A percentile compares a stretch with the other conserved stretches of the same genome.
Evolutionary conservation across 2,797 vertebrate genomes (phyloP).

Genomic region (Myoxocephalus aenaeus): DNA sequence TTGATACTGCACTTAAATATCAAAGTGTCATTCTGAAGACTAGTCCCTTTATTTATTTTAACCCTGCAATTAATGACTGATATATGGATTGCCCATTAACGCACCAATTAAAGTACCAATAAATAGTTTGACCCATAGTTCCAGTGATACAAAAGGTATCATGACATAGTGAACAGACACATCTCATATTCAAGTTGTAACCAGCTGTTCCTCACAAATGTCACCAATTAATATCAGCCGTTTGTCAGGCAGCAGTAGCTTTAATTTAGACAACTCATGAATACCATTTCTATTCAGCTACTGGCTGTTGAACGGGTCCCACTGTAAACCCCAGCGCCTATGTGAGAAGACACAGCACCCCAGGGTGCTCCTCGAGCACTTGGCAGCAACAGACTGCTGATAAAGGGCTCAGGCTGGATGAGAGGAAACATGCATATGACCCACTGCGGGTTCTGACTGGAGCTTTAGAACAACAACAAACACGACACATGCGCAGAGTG

Average conservation of each 20-base stretch:
- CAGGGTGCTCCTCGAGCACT: no score
- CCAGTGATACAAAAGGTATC: neutral
- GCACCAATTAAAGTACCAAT: neutral
- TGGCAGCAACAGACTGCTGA: no score
- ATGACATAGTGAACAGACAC: neutral
- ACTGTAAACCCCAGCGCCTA: no score
- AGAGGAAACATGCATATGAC: neutral
- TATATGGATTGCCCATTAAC: neutral
- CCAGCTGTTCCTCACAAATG: no score
- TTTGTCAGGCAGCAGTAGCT: neutral
- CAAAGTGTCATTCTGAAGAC: neutral
- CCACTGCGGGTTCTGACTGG: neutral
- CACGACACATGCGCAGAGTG: neutral
- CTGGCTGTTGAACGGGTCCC: no score
- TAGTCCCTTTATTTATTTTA: neutral
- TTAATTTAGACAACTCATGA: neutral
- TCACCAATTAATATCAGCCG: neutral
- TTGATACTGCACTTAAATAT: neutral
- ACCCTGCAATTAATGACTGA: neutral
- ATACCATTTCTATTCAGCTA: neutral
- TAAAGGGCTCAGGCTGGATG: neutral
- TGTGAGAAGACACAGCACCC: no score
- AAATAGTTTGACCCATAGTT: neutral
- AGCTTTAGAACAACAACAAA: neutral
- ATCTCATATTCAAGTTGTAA: neutral